A percentile compares a stretch with the other conserved stretches of the same genome.
These are phyloP conservation scores for Podarcis siculus DNA, from an alignment of 2,797 vertebrate species.

Conservation along the genomic window DNA sequence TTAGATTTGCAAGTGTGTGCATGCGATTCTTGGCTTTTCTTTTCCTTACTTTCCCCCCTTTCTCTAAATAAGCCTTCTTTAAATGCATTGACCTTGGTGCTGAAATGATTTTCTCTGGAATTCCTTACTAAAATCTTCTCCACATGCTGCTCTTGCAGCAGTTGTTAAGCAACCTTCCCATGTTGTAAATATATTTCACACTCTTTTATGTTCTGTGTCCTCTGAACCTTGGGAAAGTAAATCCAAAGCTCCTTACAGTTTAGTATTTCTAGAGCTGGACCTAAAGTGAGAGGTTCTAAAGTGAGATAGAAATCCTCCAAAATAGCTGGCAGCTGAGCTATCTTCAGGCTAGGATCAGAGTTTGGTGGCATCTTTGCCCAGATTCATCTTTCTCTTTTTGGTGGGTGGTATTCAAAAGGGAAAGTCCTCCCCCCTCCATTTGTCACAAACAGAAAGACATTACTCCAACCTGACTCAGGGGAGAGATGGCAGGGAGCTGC, in stretches of 20 bases:
- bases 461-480: not conserved
- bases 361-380: not conserved
- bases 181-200: too few relatives aligned
- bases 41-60: not conserved
- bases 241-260: not conserved
- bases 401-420: not conserved
- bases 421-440: not conserved
- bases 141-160: too few relatives aligned
- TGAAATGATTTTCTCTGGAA: too few relatives aligned
- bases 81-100: not conserved
- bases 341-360: not conserved
- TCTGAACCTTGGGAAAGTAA: too few relatives aligned
- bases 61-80: not conserved
- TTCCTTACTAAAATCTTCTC: too few relatives aligned
- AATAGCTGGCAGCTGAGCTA: not conserved
- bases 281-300: not conserved
- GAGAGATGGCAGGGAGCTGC: too few relatives aligned
- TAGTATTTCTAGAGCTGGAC: not conserved
- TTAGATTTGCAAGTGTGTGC: too few relatives aligned
- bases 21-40: too few relatives aligned
- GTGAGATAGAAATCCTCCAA: not conserved
- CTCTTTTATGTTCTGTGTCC: too few relatives aligned
- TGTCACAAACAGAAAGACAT: not conserved
- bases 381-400: too few relatives aligned
- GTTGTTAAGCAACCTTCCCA: too few relatives aligned